Evolutionary conservation across 2,888 invertebrate species (phyloP).

Genomic region (Trachelus iudaicus): DNA sequence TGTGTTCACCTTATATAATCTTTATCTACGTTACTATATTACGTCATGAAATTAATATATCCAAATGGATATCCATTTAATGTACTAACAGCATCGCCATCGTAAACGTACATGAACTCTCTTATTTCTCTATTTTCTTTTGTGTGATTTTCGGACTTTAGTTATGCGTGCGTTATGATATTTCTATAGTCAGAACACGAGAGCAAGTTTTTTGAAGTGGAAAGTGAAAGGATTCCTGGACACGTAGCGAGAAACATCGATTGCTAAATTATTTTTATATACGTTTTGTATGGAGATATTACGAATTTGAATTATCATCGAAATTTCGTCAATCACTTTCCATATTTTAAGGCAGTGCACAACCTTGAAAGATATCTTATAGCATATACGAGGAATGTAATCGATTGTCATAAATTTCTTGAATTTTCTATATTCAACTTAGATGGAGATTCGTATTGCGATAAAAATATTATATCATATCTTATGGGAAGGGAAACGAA

Average conservation of each 20-base stretch:
- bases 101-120: background rate
- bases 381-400: background rate
- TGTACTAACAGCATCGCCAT: background rate
- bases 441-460: background rate
- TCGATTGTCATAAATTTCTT: background rate
- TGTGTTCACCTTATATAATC: constrained; percentile 1
- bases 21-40: constrained; percentile 6
- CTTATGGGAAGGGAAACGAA: background rate
- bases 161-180: background rate
- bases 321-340: background rate
- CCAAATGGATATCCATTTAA: background rate
- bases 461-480: background rate
- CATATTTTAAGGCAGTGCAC: background rate
- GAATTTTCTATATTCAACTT: background rate
- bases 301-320: background rate
- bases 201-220: background rate
- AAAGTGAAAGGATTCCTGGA: background rate
- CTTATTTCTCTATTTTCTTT: background rate
- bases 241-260: background rate
- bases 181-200: background rate
- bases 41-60: background rate
- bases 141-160: background rate
- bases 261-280: background rate
- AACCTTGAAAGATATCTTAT: background rate
- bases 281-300: background rate